Base-by-base conservation (phyloP, 2,113 vertebrate genomes). In the Bambusicola thoracicus region DNA sequence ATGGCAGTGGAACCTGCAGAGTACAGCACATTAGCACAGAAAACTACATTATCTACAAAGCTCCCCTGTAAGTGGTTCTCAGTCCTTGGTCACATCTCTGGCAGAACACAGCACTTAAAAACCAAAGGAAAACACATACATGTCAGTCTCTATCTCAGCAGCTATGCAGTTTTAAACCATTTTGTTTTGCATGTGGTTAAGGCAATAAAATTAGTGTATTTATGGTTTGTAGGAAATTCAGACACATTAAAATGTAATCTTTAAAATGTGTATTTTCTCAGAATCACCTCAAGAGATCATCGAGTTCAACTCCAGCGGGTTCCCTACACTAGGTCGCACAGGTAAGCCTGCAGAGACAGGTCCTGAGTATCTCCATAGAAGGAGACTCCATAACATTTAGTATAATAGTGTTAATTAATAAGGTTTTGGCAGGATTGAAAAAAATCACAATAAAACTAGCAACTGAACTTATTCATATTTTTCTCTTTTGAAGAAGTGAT, bases 11-110 rank as follows among this genome's bases (percentile, higher is more conserved):
- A 19, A 43, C 41, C 62, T 46, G n/a, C 38, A 53, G 48, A 63
- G 32, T 10, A 13, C 25, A 48, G 56, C 25, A 13, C 0, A 0
- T 32, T 13, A 55, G 32, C 22, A 6, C 3, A 27, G 58, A 21
- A 81, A 85, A 88, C 38, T 4, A 22, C 34, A 27, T 17, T 76
- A 36, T 15, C 27, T 70, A 29, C 2, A 0, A 1, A 51, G 29
- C n/a, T 87, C 74, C 32, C 15, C 11, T 15, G 4, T 32, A 55
- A 32, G 29, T 46, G 51, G 24, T 51, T 68, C 8, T 49, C 18
- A 41, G 32, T 44, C 10, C 58, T 66, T 2, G 3, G 41, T 62
- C 22, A 48, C 32, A 55, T 56, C 44, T 72, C 48, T 58, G 66
- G 40, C n/a, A 32, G 51, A 77, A 67, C 4, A 20, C 10, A 40